Evolutionary conservation across 2,113 vertebrate species (phyloP).

Genomic region (Brachyistius frenatus): DNA sequence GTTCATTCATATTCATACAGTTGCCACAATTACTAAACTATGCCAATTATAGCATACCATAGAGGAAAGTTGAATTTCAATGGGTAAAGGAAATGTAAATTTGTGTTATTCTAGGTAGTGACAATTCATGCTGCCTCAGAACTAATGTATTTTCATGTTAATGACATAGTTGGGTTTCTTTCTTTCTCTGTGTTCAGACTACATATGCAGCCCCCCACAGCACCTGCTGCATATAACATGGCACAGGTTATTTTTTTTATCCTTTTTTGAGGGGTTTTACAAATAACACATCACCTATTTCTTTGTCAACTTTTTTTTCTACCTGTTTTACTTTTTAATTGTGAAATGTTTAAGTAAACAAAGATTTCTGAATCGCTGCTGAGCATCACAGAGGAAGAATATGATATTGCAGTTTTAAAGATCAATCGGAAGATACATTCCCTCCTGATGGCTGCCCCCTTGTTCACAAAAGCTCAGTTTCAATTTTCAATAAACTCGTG

Average conservation of each 20-base stretch:
- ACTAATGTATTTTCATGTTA: constrained; percentile 39
- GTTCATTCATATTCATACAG: constrained; percentile 69
- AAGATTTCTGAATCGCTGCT: constrained; percentile 17
- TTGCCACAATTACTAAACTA: constrained; percentile 45
- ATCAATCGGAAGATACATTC: constrained; percentile 55
- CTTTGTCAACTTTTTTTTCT: constrained; percentile 26
- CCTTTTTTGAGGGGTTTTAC: neutral
- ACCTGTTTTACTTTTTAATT: constrained; percentile 36
- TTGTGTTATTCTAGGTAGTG: constrained; percentile 30
- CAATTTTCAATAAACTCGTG: constrained; percentile 32
- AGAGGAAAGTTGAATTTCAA: constrained; percentile 48
- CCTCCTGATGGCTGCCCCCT: constrained; percentile 48
- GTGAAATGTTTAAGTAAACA: constrained; percentile 21
- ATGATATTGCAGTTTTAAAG: constrained; percentile 35
- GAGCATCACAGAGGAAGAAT: constrained; percentile 24
- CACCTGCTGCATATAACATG: neutral
- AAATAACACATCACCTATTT: neutral
- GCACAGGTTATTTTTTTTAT: constrained; percentile 18
- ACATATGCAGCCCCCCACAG: neutral
- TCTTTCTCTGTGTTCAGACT: constrained; percentile 22
- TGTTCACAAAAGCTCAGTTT: constrained; percentile 25
- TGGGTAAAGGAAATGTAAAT: constrained; percentile 52
- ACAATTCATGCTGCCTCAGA: constrained; percentile 26
- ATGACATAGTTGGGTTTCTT: constrained; percentile 10
- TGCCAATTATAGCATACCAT: constrained; percentile 52